phyloP scores from a whole-genome alignment of 2,113 vertebrate species.

The Odocoileus virginianus region DNA sequence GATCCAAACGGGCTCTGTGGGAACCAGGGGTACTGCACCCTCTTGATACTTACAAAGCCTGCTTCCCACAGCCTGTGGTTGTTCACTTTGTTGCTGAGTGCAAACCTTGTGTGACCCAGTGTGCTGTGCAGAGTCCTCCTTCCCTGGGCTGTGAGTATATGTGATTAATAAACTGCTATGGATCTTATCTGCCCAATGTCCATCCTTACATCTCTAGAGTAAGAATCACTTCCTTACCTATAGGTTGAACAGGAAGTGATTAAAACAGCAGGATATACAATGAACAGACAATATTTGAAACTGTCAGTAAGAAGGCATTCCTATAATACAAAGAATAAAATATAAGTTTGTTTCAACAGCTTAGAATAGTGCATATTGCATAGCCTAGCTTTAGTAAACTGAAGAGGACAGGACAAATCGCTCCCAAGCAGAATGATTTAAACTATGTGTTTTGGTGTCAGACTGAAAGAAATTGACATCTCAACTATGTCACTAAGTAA shows the following conservation, averaged over 20 bases:
- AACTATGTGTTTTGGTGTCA: neutral
- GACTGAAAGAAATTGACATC: neutral
- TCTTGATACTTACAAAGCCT: neutral
- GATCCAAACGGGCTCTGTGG: neutral
- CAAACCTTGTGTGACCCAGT: no score
- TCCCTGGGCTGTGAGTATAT: no score
- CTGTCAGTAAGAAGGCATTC: neutral
- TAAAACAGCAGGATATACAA: neutral
- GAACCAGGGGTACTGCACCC: neutral
- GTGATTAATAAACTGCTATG: neutral
- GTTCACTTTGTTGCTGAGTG: neutral
- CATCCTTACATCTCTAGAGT: neutral
- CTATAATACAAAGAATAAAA: neutral
- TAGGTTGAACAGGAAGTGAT: neutral
- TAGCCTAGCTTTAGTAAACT: neutral
- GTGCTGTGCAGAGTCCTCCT: fast-evolving
- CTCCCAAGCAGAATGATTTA: neutral
- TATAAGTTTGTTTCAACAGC: neutral
- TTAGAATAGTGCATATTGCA: neutral
- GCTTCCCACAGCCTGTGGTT: neutral
- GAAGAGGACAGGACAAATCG: neutral
- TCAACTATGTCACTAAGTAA: neutral
- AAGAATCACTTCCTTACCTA: neutral
- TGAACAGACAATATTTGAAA: neutral
- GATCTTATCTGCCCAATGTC: neutral